Percentiles rank a stretch among this genome's conserved stretches.
These are phyloP conservation scores for Ditula angustiorana DNA, from an alignment of 2,888 invertebrate genomes.

Conservation along the genomic window DNA sequence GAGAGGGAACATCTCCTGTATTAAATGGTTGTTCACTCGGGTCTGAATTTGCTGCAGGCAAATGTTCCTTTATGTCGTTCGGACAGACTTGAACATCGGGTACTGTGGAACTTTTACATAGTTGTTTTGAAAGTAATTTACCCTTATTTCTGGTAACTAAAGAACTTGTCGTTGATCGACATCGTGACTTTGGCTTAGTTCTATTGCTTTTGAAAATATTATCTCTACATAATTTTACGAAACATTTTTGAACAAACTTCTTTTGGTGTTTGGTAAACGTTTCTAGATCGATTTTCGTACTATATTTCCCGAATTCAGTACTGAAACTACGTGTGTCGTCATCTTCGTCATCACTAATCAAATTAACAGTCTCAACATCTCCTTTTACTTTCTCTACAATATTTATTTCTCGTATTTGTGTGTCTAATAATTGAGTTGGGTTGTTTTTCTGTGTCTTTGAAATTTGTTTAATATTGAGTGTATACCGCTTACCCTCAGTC, in stretches of 20 bases:
- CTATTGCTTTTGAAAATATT: conserved; percentile 39
- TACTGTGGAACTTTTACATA: neutral
- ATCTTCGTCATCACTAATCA: conserved; percentile 76
- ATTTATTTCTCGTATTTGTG: conserved; percentile 52
- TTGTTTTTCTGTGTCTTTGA: conserved; percentile 43
- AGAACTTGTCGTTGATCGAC: neutral
- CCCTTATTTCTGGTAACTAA: conserved; percentile 8
- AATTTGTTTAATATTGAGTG: conserved; percentile 65
- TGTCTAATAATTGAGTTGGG: conserved; percentile 48
- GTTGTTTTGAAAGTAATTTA: conserved; percentile 7
- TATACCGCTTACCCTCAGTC: conserved; percentile 56
- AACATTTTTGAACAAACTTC: conserved; percentile 61
- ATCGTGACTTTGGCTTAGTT: conserved; percentile 23
- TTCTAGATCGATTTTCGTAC: conserved; percentile 50
- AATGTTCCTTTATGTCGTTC: neutral
- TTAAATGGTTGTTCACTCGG: neutral
- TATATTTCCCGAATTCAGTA: conserved; percentile 69
- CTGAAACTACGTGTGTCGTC: conserved; percentile 48
- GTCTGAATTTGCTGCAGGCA: neutral
- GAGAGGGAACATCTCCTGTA: neutral
- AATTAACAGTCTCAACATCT: conserved; percentile 65
- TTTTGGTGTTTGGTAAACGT: conserved; percentile 60
- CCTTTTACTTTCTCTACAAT: conserved; percentile 27
- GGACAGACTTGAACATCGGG: neutral
- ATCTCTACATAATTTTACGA: conserved; percentile 54